Conservation (phyloP, 2,113 vertebrate species). For the Chloroceryle aenea region DNA sequence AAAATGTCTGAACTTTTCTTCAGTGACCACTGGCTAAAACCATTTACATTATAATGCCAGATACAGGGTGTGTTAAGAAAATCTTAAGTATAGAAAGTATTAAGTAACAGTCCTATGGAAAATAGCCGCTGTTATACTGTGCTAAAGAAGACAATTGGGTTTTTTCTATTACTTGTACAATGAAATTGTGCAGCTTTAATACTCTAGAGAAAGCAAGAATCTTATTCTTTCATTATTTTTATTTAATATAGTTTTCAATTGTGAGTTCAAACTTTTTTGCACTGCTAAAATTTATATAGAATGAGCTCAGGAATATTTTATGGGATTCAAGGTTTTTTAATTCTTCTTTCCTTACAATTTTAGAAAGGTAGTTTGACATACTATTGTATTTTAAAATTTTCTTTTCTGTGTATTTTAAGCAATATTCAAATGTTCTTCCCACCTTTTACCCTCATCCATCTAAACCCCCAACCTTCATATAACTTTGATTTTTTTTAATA, state of each 20-base stretch:
- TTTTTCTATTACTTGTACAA: not conserved
- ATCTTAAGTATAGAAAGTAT: not conserved
- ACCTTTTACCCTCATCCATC: constrained; percentile 10
- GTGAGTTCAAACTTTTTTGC: not conserved
- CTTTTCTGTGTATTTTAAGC: not conserved
- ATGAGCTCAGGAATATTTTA: not conserved
- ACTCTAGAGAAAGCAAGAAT: not conserved
- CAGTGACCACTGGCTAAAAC: not conserved
- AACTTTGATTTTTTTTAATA: constrained; percentile 61
- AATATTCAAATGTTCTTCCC: not conserved
- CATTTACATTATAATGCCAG: not conserved
- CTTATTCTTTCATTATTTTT: not conserved
- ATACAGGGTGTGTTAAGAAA: not conserved
- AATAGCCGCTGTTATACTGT: not conserved
- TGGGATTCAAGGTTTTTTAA: not conserved
- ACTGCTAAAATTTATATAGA: not conserved
- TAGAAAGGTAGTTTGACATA: not conserved
- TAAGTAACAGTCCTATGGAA: not conserved
- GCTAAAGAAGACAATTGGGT: not conserved
- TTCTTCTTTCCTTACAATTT: not conserved
- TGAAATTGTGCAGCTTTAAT: not conserved
- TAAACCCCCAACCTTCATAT: constrained; percentile 43
- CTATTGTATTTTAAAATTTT: not conserved
- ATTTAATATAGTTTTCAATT: not conserved
- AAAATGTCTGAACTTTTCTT: not conserved